Base-by-base conservation (phyloP, 2,113 vertebrate species). In the Callaeas wilsoni region DNA sequence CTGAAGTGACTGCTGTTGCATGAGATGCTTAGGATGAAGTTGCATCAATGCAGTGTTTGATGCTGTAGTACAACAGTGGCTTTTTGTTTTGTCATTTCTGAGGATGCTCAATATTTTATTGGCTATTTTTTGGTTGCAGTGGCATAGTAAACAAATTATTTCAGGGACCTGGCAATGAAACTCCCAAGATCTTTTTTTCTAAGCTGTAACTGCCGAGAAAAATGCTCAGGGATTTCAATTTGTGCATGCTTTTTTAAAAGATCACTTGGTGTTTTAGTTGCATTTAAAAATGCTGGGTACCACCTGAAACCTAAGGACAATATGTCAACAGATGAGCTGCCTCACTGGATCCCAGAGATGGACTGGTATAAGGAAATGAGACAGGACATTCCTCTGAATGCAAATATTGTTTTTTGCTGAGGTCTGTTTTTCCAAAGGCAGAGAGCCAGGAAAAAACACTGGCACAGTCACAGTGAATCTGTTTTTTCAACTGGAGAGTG, bases 391-490 rank as follows among this genome's bases (percentile, higher is more conserved):
- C 76, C 44, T 57, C 33, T 80, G 37, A 90, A 83, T 75, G 46
- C 27, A 91, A 91, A 79, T 93, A 55, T 83, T 85, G 79, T 57
- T 95, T 96, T 93, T 93, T 95, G 37, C 88, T 77, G 67, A 88
- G 47, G 7, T 80, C 32, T 95, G 29, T 91, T 94, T 96, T 93
- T 93, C 79, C 75, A 69, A 65, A 88, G 79, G 63, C 85, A 93
- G 37, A 76, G 29, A 50, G 75, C 22, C 56, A 89, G 78, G 80
- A 69, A 70, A 93, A 87, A 15, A 4, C n/a, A 62, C 14, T 10
- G 7, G 53, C 39, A 65, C 10, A 50, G 57, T 41, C 22, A 3
- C 71, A 94, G 30, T 2, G 1, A 46, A 80, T 90, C 32, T 73
- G 29, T 88, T 95, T 94, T 90, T 90, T 78, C n/a, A 80, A 7